phyloP scores from a whole-genome alignment of 2,113 vertebrate genomes.

The Pontoporia blainvillei region DNA sequence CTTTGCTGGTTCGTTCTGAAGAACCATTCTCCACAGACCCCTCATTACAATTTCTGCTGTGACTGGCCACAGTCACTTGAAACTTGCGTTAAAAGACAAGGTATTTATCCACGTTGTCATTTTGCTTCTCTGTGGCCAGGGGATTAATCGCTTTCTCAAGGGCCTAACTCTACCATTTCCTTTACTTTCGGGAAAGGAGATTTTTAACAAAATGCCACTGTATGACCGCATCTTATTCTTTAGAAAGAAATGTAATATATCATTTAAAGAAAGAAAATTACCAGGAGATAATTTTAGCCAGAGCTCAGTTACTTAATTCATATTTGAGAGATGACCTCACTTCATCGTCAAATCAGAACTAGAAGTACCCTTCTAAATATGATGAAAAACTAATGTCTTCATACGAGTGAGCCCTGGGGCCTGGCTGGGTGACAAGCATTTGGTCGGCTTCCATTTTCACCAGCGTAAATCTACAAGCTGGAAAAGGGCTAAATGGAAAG shows the following conservation, averaged over 20 bases:
- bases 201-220: constrained; percentile 64
- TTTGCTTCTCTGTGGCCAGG: constrained; percentile 54
- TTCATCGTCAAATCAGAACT: neutral
- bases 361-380: neutral
- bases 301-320: constrained; percentile 35
- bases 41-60: constrained; percentile 64
- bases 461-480: constrained; percentile 61
- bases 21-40: constrained; percentile 33
- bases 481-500: constrained; percentile 54
- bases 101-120: constrained; percentile 65
- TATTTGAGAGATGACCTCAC: constrained; percentile 59
- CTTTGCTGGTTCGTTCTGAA: constrained; percentile 64
- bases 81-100: constrained; percentile 48
- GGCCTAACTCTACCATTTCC: constrained; percentile 58
- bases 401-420: neutral
- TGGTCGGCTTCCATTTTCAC: constrained; percentile 62
- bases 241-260: constrained; percentile 63
- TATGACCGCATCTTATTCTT: constrained; percentile 56
- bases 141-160: constrained; percentile 65
- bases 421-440: constrained; percentile 32
- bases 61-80: constrained; percentile 56
- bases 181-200: constrained; percentile 61
- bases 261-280: constrained; percentile 62
- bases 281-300: constrained; percentile 62
- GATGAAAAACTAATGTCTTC: constrained; percentile 56